phyloP scores from a whole-genome alignment of 2,113 vertebrate genomes.

The Rostratula benghalensis region DNA sequence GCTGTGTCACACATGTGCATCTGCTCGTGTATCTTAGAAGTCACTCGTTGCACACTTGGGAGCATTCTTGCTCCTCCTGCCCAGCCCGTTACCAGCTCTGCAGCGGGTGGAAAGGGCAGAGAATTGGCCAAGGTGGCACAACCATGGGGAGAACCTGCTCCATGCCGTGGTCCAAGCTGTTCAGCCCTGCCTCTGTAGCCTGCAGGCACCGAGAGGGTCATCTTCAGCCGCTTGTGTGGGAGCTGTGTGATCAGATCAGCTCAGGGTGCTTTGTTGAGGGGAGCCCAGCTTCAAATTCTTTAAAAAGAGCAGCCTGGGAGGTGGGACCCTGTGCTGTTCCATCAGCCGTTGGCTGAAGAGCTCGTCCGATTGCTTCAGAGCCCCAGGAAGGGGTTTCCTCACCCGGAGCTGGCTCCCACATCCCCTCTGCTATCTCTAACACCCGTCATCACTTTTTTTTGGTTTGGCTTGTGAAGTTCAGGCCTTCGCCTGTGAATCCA shows the following conservation, averaged over 20 bases:
- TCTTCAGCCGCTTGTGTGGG: not conserved
- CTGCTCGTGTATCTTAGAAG: not conserved
- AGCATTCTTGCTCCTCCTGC: not conserved
- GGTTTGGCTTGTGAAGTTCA: not conserved
- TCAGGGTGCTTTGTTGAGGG: not conserved
- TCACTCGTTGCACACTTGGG: not conserved
- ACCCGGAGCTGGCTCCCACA: not conserved
- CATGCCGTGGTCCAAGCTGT: not conserved
- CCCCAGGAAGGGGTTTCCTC: not conserved
- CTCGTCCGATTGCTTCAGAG: not conserved
- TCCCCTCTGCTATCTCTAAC: not conserved
- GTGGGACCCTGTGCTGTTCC: not conserved
- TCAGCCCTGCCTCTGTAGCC: not conserved
- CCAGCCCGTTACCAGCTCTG: not conserved
- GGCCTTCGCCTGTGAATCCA: accelerated
- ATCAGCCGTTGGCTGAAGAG: not conserved
- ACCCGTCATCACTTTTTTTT: accelerated
- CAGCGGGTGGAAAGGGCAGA: not conserved
- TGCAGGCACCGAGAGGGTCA: not conserved
- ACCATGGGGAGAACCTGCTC: accelerated
- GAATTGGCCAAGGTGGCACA: not conserved
- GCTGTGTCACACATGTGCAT: accelerated
- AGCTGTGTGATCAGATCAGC: not conserved
- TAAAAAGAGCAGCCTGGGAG: not conserved
- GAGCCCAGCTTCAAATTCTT: not conserved